Percentiles rank a stretch among this genome's conserved stretches.
phyloP scores from a whole-genome alignment of 1,140 invertebrate genomes.

The Ostrea edulis region DNA sequence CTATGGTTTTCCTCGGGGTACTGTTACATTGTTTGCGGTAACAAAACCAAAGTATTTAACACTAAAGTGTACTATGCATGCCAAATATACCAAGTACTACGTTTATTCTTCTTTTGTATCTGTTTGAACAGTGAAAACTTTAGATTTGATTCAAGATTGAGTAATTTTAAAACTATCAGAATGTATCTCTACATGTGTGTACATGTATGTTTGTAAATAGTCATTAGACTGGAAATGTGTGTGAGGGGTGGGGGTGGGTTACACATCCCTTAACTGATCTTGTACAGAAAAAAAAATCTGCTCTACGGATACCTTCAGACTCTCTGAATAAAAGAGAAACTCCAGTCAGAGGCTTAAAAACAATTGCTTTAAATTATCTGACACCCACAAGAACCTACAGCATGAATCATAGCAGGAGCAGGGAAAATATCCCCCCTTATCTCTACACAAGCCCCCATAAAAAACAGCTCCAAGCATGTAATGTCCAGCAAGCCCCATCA shows the following conservation, averaged over 20 bases:
- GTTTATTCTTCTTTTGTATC: not conserved
- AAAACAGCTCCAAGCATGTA: constrained; percentile 6
- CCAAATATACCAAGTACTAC: not conserved
- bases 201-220: not conserved
- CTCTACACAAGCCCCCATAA: not conserved
- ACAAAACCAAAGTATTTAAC: not conserved
- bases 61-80: not conserved
- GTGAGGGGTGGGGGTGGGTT: not conserved
- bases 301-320: not conserved
- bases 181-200: not conserved
- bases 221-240: not conserved
- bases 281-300: not conserved
- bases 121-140: not conserved
- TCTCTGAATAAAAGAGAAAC: not conserved
- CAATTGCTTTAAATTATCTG: not conserved
- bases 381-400: not conserved
- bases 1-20: not conserved
- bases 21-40: not conserved
- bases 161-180: not conserved
- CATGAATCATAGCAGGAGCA: constrained; percentile 4
- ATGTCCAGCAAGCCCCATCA: not conserved
- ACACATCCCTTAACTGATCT: not conserved
- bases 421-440: not conserved
- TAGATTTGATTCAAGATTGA: not conserved
- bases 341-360: not conserved